Evolutionary conservation across 2,888 invertebrate genomes (phyloP).

Genomic region (Lochmaea capreae): DNA sequence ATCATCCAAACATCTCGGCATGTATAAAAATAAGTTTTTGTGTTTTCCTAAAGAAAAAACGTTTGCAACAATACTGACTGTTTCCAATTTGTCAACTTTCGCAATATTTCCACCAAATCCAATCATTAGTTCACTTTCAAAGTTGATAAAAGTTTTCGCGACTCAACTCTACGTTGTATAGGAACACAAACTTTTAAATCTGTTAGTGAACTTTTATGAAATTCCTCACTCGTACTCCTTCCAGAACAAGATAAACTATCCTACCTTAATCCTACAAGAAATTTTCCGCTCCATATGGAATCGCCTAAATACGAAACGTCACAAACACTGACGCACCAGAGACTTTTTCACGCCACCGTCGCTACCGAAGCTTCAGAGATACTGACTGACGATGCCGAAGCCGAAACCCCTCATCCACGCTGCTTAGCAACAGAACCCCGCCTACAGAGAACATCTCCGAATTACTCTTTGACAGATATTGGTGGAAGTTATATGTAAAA

Average conservation of each 20-base stretch:
- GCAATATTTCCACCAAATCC: neutral
- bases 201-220: neutral
- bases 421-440: constrained; percentile 62
- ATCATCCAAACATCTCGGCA: no score
- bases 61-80: neutral
- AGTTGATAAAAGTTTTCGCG: constrained; percentile 14
- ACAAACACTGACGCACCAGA: constrained; percentile 24
- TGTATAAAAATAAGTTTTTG: neutral
- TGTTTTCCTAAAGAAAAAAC: neutral
- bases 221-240: constrained; percentile 2
- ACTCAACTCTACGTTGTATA: constrained; percentile 8
- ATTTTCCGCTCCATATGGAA: constrained; percentile 33
- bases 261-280: constrained; percentile 27
- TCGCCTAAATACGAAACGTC: constrained; percentile 19
- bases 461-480: constrained; percentile 50
- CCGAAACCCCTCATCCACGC: constrained; percentile 60
- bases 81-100: constrained; percentile 3
- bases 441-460: constrained; percentile 55
- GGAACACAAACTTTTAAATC: constrained; percentile 11
- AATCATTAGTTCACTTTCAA: neutral
- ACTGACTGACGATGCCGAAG: constrained; percentile 56
- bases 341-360: constrained; percentile 20
- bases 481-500: constrained; percentile 37
- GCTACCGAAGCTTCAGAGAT: constrained; percentile 54
- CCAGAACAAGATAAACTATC: constrained; percentile 14